Evolutionary conservation across 1,140 invertebrate species (phyloP), one percentile per base, ranked within the genome.

Genomic region (Acromyrmex heyeri): DNA sequence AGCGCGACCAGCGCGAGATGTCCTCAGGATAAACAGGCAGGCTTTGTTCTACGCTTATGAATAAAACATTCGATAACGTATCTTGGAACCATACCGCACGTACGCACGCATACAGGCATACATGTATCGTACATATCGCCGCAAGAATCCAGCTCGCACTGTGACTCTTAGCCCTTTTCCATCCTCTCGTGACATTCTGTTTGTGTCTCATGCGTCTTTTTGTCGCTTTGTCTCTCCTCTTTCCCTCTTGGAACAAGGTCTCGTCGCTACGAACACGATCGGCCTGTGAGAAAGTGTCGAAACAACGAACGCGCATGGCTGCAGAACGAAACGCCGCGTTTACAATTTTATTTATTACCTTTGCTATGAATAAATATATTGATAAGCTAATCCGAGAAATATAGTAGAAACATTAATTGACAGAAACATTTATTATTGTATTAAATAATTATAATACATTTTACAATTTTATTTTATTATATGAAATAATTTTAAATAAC

Each of bases 41-140:
- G 93, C 94, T 95, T 95, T 95, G 94, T 95, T 95, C 92, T 92
- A 89, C 86, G 76, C 93, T 95, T 93, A 95, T 95, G 94, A 95
- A 95, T 95, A 95, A 95, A 95, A 95, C 94, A 95, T 95, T 94
- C 94, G 95, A 95, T 95, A 95, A 94, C 92, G 93, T 93, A 95
- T 95, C 94, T 95, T 88, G 76, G 87, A 90, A 91, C 86, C 83
- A 90, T 88, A 91, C 69, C 87, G 90, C 89, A 92, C 85, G 86
- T 90, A 90, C 82, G 69, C 81, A 65, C 75, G 81, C 30, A 34
- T 44, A 78, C 72, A 75, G 55, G 78, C 85, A 79, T 30, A 30
- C 48, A 67, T 64, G 64, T 83, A 78, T 86, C 55, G 55, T 30
- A 67, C 65, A 59, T 83, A 78, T 86, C 59, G 55, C 69, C 48